Evolutionary conservation across 2,113 vertebrate species (phyloP).

Genomic region (Chaetops frenatus): DNA sequence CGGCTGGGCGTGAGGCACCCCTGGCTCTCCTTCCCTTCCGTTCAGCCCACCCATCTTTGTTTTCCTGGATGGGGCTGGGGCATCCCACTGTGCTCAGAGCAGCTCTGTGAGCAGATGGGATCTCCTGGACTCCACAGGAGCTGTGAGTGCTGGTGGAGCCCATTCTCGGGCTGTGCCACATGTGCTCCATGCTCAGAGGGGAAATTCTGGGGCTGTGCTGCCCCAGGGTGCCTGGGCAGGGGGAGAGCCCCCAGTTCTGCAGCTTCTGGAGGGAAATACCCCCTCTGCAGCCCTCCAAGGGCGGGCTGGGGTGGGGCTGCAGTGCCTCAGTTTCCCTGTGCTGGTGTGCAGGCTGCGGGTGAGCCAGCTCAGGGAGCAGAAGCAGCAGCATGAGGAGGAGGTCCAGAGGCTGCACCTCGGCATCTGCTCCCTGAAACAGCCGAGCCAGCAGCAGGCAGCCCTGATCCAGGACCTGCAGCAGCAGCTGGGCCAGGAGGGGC

Average conservation of each 20-base stretch:
- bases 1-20: not conserved
- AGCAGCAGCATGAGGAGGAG: conserved; percentile 63
- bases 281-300: not conserved
- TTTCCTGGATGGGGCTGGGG: not conserved
- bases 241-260: too few species aligned
- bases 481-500: not conserved
- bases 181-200: fast-evolving
- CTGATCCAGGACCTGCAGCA: not conserved
- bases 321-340: not conserved
- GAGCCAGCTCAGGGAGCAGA: conserved; percentile 67
- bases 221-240: not conserved
- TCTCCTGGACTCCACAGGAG: not conserved
- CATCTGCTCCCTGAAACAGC: not conserved
- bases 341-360: conserved; percentile 8
- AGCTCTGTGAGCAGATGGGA: not conserved
- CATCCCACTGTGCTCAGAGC: too few species aligned
- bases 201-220: not conserved
- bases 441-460: not conserved
- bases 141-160: not conserved
- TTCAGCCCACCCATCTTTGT: fast-evolving
- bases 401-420: not conserved
- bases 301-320: not conserved
- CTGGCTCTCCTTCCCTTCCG: not conserved
- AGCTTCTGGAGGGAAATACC: not conserved
- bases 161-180: fast-evolving